Conservation (phyloP, 2,888 invertebrate genomes). For the Caenorhabditis zanzibari region DNA sequence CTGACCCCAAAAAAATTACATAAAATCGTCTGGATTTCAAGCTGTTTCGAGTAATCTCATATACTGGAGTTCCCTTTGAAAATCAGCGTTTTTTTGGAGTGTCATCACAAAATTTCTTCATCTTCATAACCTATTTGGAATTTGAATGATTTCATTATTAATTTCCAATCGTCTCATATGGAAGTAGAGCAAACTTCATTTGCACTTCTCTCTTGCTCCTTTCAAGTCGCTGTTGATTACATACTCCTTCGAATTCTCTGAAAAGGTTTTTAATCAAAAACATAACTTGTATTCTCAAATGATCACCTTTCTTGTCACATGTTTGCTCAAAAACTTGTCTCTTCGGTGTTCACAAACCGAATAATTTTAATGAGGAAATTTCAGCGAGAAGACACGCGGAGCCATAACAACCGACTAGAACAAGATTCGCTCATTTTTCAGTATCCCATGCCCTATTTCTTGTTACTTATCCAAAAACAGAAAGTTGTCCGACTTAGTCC, state of each 20-base stretch:
- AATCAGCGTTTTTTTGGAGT: no score
- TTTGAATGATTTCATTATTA: no score
- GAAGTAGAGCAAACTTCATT: not conserved
- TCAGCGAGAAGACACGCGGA: not conserved
- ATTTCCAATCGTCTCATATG: no score
- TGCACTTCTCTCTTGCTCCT: not conserved
- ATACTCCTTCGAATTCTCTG: not conserved
- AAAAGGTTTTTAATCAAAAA: not conserved
- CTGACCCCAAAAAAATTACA: no score
- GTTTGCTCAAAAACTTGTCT: not conserved
- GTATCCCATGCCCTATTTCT: not conserved
- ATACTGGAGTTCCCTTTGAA: no score
- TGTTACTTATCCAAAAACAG: not conserved
- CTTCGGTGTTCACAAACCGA: not conserved
- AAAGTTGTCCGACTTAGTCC: not conserved
- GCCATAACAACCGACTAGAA: not conserved
- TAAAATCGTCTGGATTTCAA: no score
- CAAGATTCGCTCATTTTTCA: not conserved
- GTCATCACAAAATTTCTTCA: no score
- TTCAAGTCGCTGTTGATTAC: not conserved
- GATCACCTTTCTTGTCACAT: slow-evolving; percentile 1
- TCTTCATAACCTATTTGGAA: no score
- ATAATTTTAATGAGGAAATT: not conserved
- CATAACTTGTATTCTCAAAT: not conserved
- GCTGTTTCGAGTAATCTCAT: no score